Evolutionary conservation across 2,888 invertebrate species (phyloP), one percentile per base, ranked within the genome.

Genomic region (Fissipunctia ypsillon): DNA sequence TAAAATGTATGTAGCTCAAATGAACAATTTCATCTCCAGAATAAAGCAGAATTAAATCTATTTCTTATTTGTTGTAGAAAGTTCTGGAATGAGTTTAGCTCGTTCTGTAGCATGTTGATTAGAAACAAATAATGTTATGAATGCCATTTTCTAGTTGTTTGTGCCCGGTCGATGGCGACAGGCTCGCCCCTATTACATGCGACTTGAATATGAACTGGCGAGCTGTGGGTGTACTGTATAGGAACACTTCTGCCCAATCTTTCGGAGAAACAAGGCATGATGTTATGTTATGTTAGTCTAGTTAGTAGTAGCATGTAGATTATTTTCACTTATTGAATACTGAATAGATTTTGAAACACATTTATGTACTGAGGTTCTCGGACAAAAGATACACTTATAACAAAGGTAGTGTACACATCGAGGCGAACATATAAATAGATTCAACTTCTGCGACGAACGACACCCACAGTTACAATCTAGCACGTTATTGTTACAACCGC

Each of bases 61-160:
- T 76, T 41, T 48, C 31, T 63, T 48, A 38, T 48, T 76, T 48
- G n/a, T 14, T 41, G n/a, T n/a, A 25, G 25, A 75, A 73, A 63
- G 28, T 45, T 54, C 1, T 28, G 28, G 9, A 63, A 54, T 38
- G 38, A 28, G 14, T 63, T 61, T 52, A 45, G 10, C 41, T 45
- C 25, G 4, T 64, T 48, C 19, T 65, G 10, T 45, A 41, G 12
- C 19, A 16, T 1, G 16, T 38, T n/a, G 19, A 56, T 56, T 25
- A 54, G 25, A 70, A 73, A 52, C 31, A 31, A 73, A 31, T n/a
- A 61, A 16, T 10, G 7, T 31, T 41, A 41, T 2, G 4, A n/a
- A n/a, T n/a, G n/a, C n/a, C n/a, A n/a, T n/a, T n/a, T n/a, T n/a
- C n/a, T n/a, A n/a, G n/a, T n/a, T n/a, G n/a, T n/a, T n/a, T n/a